Base-by-base conservation (phyloP, 2,113 vertebrate species). In the Otus sunia region DNA sequence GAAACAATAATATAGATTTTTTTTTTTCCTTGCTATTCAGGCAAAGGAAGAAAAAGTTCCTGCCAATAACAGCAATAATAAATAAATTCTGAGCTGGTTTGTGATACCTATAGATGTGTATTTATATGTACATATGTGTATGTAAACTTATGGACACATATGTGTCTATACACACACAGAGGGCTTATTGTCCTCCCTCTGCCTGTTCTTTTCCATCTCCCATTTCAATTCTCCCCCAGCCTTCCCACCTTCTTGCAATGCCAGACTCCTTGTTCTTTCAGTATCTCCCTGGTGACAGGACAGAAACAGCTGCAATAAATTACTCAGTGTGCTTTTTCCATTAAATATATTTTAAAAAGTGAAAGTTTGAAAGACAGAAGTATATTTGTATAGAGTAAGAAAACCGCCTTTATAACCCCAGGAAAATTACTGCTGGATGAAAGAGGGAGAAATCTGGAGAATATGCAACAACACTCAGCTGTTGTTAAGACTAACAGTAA, bases 251-350 rank as follows among this genome's bases (percentile, higher is more conserved):
- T n/a, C 66, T 82, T 90, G 52, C 60, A 50, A 94, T 71, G 77
- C 90, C 82, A 90, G 83, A 5, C 59, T 81, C 85, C 68, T 79
- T 90, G 41, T 89, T 52, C 85, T 49, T 50, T 41, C 71, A 32
- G 29, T 32, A 84, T 95, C 92, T 92, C 93, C 93, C 94, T 81
- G 81, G 77, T 88, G 92, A 95, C 92, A 78, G 63, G 84, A 47
- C 93, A 96, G 91, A 82, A 97, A 85, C 59, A 87, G 76, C 86
- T 64, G 39, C 90, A 93, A 86, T 94, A 93, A 95, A 96, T 96
- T 94, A 80, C 88, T 82, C 89, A 3, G 27, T 66, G 56, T 56
- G 55, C 23, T 66, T 66, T 71, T 37, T 10, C 62, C 85, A 94
- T 95, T 96, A 96, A 91, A 93, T 89, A 82, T 68, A 75, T 94